Evolutionary conservation across 2,888 invertebrate species (phyloP), one percentile per base, ranked within the genome.

Genomic region (Saturnia japonica): DNA sequence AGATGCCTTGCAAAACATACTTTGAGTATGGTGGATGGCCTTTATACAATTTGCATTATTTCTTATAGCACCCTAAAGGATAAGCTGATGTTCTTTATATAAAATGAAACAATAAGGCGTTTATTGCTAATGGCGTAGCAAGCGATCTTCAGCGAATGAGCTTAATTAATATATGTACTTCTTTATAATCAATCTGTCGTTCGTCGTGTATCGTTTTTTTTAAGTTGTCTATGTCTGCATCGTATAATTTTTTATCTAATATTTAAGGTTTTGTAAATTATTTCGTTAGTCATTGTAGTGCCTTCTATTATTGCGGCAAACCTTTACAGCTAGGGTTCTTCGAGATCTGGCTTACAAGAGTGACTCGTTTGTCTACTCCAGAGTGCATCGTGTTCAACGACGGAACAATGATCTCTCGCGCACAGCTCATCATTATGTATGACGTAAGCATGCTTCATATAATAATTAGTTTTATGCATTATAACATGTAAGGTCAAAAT

Each of bases 261-360:
- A 60, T 28, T 60, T 60, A 25, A 60, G 28, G 14, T 60, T 54
- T 22, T 8, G 22, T 11, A 54, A 22, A 11, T 54, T 54, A 22
- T 22, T 54, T 22, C 25, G 25, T 14, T 28, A 16, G 6, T 3
- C 57, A 60, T 25, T 60, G 28, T 60, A 28, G 25, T 28, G 25
- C 25, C 12, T 60, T 12, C 28, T 28, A 0, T 60, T 25, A 60
- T 60, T 60, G 57, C 28, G 57, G 57, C 8, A 60, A 28, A 60
- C 42, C 51, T 76, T 86, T 80, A 51, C 90, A 94, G 94, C 82
- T 89, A 85, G 99, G 99, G 74, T 99, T 99, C 95, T 98, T 99
- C 89, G 99, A 99, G 93, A 96, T 99, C 75, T 99, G 99, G 99
- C 95, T 99, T 77, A 96, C 97, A 68, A 96, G 98, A 83, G 96